These are phyloP conservation scores for Rhinichthys klamathensis DNA, from an alignment of 2,113 vertebrate genomes.

Conservation along the genomic window DNA sequence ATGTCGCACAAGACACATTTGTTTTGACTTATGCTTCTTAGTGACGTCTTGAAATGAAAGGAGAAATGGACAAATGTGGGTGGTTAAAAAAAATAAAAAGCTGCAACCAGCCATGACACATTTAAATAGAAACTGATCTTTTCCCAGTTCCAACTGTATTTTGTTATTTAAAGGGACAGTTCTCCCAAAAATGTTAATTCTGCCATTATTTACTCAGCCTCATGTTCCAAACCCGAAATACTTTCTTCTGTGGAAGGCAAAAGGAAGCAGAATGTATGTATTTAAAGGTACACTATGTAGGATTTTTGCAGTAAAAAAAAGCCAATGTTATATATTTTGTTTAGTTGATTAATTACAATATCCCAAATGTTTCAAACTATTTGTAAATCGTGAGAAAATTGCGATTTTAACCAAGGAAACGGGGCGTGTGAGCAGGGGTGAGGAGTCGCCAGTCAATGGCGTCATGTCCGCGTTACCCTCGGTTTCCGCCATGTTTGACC, in stretches of 20 bases:
- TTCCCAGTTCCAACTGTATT: not conserved
- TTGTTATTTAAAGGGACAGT: not conserved
- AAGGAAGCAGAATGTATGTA: not conserved
- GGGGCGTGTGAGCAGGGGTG: too few species aligned
- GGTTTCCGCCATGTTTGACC: too few species aligned
- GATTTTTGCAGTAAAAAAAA: too few species aligned
- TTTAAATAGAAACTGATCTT: not conserved
- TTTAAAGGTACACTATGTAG: too few species aligned
- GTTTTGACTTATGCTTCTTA: not conserved
- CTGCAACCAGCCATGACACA: conserved; percentile 8
- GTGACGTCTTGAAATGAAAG: not conserved
- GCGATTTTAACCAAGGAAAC: too few species aligned
- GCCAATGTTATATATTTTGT: too few species aligned
- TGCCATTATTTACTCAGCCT: not conserved
- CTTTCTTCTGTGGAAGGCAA: not conserved
- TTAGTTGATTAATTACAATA: too few species aligned
- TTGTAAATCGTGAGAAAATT: too few species aligned
- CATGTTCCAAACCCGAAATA: not conserved
- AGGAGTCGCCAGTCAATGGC: too few species aligned
- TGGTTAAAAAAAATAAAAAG: not conserved
- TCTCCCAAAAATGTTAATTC: not conserved
- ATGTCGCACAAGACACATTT: not conserved
- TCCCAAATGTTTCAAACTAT: too few species aligned
- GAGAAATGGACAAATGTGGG: not conserved
- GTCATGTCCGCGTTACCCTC: too few species aligned